Base-by-base conservation (phyloP, 2,888 invertebrate species). In the Neria commutata region DNA sequence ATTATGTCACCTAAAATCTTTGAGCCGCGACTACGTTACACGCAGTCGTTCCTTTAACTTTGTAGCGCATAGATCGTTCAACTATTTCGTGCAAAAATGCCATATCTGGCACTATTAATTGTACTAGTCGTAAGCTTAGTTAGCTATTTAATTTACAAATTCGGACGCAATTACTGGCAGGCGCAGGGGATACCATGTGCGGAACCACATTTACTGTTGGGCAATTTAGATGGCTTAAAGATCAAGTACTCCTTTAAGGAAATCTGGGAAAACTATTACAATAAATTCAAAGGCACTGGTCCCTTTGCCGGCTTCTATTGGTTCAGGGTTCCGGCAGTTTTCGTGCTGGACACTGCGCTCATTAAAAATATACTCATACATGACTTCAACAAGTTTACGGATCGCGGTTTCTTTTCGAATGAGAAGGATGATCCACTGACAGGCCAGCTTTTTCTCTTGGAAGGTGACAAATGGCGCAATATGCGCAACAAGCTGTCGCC, bases 401-500 rank as follows among this genome's bases (percentile, higher is more conserved):
- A 69, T 55, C 72, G 71, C n/a, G 72, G 69, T 1, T 53, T 70
- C 37, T 72, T 60, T 14, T 50, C 60, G 17, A 72, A 78, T 55
- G 76, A 73, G 33, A 62, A 70, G 16, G 63, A 68, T 17, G 78
- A 79, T 53, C 80, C 80, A 1, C 50, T 80, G 10, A 59, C 70
- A 0, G 75, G 63, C 0, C 72, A 78, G 58, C 61, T 81, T 24
- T 70, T 77, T 47, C 52, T 65, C 5, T 49, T 78, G 47, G 73
- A 73, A 2, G 82, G 80, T 2, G 23, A 47, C 3, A 62, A 61
- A 8, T 84, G 84, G 84, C 80, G 77, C 57, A 66, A 71, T 14
- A 64, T 83, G 47, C 68, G 84, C 24, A 60, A 72, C 1, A 80
- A 82, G 46, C 56, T 83, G 33, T 78, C 81, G 2, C 80, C 83